Base-by-base conservation (phyloP, 2,797 vertebrate species). In the Taeniopygia guttata region DNA sequence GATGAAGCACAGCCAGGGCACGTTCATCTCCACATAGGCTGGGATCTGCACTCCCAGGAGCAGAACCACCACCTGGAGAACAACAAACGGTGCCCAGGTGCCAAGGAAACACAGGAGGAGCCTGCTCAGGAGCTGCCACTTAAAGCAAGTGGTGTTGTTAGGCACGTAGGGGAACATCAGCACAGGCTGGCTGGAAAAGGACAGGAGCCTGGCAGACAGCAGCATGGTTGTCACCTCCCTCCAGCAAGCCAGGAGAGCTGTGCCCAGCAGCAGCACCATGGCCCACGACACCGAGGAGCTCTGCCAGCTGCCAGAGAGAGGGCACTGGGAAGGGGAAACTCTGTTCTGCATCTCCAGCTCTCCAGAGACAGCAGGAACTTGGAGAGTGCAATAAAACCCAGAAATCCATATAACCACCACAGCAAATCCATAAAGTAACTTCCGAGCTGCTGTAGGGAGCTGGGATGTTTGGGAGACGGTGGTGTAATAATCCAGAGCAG, bases 1-100 rank as follows among this genome's bases (percentile, higher is more conserved):
- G 90, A 98, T 94, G 89, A 99, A 98, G 93, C 97, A 98, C 48
- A 99, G 92, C 98, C 99, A 99, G 26, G 98, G 98, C 9, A 98
- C 86, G 2, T 98, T 99, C 97, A 99, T 97, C 51, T 98, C 98
- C 95, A 99, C 77, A n/a, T 98, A 98, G 7, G 98, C 98, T 2
- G 98, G 98, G 78, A 99, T 97, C 93, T 85, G 97, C 77, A 96
- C 95, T 6, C 97, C 90, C 1, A 98, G 79, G 30, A 98, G 30
- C 34, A 98, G 77, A 45, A 98, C 48, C 25, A 96, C 55, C 0
- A 96, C 69, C 78, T 98, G 97, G 49, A 99, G 97, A 30, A 97
- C 7, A 59, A 99, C 93, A 64, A 99, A 98, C 22, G 97, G 96
- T 14, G 91, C 92, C 99, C 99, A 99, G 5, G 98, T 98, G 70